phyloP scores from a whole-genome alignment of 2,888 invertebrate species.

The Caenorhabditis angaria region DNA sequence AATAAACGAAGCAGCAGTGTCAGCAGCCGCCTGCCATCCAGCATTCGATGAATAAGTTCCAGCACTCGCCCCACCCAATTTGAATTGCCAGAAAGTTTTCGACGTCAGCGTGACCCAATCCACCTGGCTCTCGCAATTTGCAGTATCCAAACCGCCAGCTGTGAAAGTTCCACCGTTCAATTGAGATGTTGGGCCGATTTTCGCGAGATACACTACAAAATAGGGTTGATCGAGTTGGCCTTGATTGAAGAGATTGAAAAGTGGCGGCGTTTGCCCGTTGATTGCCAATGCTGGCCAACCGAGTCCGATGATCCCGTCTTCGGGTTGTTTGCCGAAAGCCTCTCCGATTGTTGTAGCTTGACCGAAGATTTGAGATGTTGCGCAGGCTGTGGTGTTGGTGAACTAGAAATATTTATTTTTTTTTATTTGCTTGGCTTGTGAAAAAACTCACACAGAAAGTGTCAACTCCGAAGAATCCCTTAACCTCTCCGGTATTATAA shows the following conservation, averaged over 20 bases:
- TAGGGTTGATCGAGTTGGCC: conserved; percentile 52
- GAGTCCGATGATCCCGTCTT: conserved; percentile 72
- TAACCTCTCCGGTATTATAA: conserved; percentile 66
- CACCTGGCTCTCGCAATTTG: conserved; percentile 43
- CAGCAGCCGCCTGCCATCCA: conserved; percentile 57
- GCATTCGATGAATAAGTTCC: conserved; percentile 36
- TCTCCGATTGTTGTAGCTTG: conserved; percentile 75
- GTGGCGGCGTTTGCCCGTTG: conserved; percentile 72
- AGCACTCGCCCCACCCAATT: conserved; percentile 38
- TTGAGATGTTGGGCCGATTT: conserved; percentile 43
- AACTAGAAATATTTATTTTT: conserved; percentile 44
- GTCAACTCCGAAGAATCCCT: conserved; percentile 57
- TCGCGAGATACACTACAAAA: conserved; percentile 48
- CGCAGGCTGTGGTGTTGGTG: conserved; percentile 60
- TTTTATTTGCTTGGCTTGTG: not conserved
- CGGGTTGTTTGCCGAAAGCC: conserved; percentile 74
- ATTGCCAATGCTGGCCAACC: conserved; percentile 74
- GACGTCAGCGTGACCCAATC: conserved; percentile 56
- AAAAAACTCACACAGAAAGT: conserved; percentile 54
- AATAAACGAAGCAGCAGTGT: conserved; percentile 64
- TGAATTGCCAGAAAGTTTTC: conserved; percentile 60
- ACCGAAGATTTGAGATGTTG: conserved; percentile 74
- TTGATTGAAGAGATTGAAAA: conserved; percentile 62
- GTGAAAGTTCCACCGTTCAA: conserved; percentile 60
- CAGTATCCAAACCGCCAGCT: conserved; percentile 52